Evolutionary conservation across 2,888 invertebrate genomes (phyloP).

Genomic region (Endotricha flammealis): DNA sequence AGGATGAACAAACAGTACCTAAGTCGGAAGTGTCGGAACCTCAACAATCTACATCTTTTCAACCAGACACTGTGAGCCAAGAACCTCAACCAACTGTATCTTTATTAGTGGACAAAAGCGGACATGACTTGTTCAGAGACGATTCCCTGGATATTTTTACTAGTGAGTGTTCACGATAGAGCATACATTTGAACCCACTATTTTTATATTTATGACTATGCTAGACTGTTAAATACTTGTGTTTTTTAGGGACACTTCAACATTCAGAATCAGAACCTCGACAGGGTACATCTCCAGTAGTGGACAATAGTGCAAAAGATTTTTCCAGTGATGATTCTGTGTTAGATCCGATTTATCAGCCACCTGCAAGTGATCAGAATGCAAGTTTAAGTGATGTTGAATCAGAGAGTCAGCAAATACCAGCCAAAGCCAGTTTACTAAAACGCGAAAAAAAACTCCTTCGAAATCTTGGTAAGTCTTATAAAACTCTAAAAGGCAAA

Average conservation of each 20-base stretch:
- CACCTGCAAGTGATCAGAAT: conserved; percentile 5
- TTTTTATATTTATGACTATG: conserved; percentile 4
- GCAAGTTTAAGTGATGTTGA: conserved; percentile 8
- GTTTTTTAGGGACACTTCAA: conserved; percentile 1
- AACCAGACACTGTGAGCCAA: conserved; percentile 2
- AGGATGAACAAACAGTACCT: background rate
- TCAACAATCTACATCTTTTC: conserved; percentile 4
- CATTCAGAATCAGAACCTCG: conserved; percentile 3
- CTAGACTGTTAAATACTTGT: conserved; percentile 6
- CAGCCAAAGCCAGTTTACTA: conserved; percentile 3
- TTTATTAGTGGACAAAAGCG: conserved; percentile 4
- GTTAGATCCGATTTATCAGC: conserved; percentile 8
- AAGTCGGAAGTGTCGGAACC: conserved; percentile 1
- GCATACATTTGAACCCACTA: conserved; percentile 1
- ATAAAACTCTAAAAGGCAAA: conserved; percentile 7
- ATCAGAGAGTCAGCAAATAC: conserved; percentile 3
- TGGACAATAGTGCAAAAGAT: conserved; percentile 6
- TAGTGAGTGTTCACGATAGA: conserved; percentile 4
- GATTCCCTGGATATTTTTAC: conserved; percentile 4
- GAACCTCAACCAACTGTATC: conserved; percentile 7
- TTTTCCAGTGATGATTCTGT: conserved; percentile 12
- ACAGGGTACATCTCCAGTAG: conserved; percentile 5
- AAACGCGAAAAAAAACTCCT: conserved; percentile 2
- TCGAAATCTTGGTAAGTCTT: conserved; percentile 5
- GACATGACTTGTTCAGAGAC: conserved; percentile 4